Percentiles rank a stretch among this genome's conserved stretches.
Conservation (phyloP, 2,888 invertebrate genomes). For the Elaeidobius kamerunicus region DNA sequence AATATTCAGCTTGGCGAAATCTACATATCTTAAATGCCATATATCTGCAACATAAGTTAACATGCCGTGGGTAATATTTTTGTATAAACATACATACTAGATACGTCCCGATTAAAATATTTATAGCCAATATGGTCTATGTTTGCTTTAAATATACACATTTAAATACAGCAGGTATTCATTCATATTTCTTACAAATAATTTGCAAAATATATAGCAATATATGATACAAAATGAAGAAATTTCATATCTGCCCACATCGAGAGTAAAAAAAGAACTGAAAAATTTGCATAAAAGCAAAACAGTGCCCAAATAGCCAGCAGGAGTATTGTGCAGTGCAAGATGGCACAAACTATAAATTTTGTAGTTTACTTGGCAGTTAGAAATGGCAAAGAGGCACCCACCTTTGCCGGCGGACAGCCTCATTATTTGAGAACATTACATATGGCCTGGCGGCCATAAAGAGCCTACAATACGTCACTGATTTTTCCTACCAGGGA, state of each 20-base stretch:
- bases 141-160: too few relatives aligned
- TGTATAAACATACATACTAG: too few relatives aligned
- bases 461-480: slow-evolving; percentile 46
- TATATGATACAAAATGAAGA: slow-evolving; percentile 21
- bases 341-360: slow-evolving; percentile 47
- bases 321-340: slow-evolving; percentile 36
- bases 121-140: too few relatives aligned
- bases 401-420: slow-evolving; percentile 30
- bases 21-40: too few relatives aligned
- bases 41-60: too few relatives aligned
- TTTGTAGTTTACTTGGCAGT: slow-evolving; percentile 46
- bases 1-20: too few relatives aligned
- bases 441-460: slow-evolving; percentile 39
- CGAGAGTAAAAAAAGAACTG: slow-evolving; percentile 12
- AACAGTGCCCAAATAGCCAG: slow-evolving; percentile 22
- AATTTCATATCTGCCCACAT: slow-evolving; percentile 18
- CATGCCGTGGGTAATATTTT: too few relatives aligned
- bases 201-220: too few relatives aligned
- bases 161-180: too few relatives aligned
- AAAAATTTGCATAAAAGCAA: slow-evolving; percentile 27
- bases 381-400: slow-evolving; percentile 38
- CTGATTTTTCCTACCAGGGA: slow-evolving; percentile 33
- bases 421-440: slow-evolving; percentile 47
- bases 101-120: too few relatives aligned
- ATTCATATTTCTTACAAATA: too few relatives aligned